Conservation (phyloP, 64 coral and sea anemone species). For the Dendronephthya gigantea region DNA sequence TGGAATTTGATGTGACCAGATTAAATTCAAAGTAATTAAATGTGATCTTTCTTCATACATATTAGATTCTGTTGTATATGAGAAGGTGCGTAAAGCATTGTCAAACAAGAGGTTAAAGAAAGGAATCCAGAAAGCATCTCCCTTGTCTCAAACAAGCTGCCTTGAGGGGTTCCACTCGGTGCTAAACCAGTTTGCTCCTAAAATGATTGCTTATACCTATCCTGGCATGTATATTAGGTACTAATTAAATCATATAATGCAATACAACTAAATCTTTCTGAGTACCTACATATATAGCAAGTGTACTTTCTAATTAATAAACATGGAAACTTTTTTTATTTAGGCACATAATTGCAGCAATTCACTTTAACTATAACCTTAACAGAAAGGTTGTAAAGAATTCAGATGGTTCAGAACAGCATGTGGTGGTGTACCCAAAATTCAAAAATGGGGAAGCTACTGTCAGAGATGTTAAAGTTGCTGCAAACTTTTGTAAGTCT, state of each 20-base stretch:
- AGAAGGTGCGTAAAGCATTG: conserved; percentile 16
- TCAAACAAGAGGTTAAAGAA: background rate
- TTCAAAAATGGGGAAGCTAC: background rate
- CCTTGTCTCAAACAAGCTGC: too few species aligned
- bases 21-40: too few species aligned
- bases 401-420: background rate
- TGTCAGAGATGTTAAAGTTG: background rate
- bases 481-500: background rate
- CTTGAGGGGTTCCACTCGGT: too few species aligned
- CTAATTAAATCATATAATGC: too few species aligned
- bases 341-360: background rate
- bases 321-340: background rate
- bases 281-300: too few species aligned
- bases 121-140: conserved; percentile 22
- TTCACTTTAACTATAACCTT: background rate
- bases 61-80: conserved; percentile 37
- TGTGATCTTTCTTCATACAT: background rate
- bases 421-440: background rate
- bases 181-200: too few species aligned
- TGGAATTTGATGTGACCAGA: too few species aligned
- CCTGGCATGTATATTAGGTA: too few species aligned
- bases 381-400: background rate
- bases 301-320: background rate
- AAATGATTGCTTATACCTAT: background rate
- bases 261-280: too few species aligned